Conservation (phyloP, 2,888 invertebrate genomes). For the Hoplodrina blanda region DNA sequence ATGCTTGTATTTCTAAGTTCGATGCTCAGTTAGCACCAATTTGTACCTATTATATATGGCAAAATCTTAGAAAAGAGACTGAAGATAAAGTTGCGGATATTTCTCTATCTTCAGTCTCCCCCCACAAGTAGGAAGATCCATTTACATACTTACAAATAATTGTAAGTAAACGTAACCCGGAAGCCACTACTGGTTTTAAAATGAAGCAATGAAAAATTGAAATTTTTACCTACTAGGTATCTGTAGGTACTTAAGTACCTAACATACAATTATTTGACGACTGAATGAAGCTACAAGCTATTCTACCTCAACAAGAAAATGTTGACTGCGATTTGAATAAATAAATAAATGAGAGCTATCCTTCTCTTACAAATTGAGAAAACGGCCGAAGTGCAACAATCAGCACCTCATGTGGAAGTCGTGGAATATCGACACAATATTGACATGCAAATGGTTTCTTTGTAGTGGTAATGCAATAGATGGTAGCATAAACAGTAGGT, state of each 20-base stretch:
- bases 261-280: not conserved
- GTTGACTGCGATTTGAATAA: constrained; percentile 42
- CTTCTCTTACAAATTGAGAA: constrained; percentile 54
- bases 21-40: not conserved
- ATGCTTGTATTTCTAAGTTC: not conserved
- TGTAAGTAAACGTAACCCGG: not conserved
- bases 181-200: not conserved
- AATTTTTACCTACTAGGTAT: not conserved
- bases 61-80: no score
- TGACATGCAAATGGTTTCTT: constrained; percentile 78
- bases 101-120: constrained; percentile 4
- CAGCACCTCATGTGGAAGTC: constrained; percentile 63
- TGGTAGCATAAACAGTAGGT: constrained; percentile 71
- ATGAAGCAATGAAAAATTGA: constrained; percentile 7
- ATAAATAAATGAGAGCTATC: constrained; percentile 44
- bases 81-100: no score
- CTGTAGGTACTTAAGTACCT: not conserved
- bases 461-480: constrained; percentile 73
- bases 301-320: constrained; percentile 3
- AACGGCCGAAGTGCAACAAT: constrained; percentile 60
- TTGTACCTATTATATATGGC: not conserved
- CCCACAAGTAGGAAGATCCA: not conserved
- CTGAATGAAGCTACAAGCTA: constrained; percentile 22
- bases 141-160: not conserved
- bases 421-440: constrained; percentile 70